Conservation (phyloP, 2,797 vertebrate species). For the Lithobates sylvaticus region DNA sequence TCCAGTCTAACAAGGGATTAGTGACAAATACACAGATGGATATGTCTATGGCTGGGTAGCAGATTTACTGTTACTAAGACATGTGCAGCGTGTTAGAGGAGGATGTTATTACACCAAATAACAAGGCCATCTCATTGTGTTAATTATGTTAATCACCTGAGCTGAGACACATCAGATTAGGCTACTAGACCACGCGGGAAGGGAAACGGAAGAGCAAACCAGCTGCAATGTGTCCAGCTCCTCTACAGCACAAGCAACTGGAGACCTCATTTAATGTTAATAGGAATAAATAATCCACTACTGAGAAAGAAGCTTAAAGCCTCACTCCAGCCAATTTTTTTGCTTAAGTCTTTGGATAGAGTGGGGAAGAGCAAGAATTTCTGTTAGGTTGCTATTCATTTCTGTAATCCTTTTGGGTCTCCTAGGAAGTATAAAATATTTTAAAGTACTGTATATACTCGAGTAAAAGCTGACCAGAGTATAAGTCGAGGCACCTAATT, state of each 20-base stretch:
- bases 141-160: conserved; percentile 62
- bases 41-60: conserved; percentile 5
- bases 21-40: conserved; percentile 29
- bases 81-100: conserved; percentile 44
- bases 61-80: conserved; percentile 42
- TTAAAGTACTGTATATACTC: too few species aligned
- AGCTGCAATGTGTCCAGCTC: conserved; percentile 19
- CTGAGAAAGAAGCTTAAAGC: not conserved
- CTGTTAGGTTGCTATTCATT: too few species aligned
- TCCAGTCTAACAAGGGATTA: conserved; percentile 38
- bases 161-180: conserved; percentile 44
- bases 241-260: not conserved
- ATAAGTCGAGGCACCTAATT: too few species aligned
- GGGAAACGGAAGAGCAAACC: not conserved
- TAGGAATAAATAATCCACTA: not conserved
- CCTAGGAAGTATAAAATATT: too few species aligned
- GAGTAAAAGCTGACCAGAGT: too few species aligned
- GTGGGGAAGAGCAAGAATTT: not conserved
- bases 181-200: conserved; percentile 25
- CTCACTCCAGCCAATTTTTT: not conserved
- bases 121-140: conserved; percentile 54
- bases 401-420: too few species aligned
- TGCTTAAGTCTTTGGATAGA: not conserved
- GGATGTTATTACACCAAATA: conserved; percentile 54
- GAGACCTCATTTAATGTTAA: not conserved